phyloP scores from a whole-genome alignment of 2,888 invertebrate genomes.

The Pristionchus arcanus region DNA sequence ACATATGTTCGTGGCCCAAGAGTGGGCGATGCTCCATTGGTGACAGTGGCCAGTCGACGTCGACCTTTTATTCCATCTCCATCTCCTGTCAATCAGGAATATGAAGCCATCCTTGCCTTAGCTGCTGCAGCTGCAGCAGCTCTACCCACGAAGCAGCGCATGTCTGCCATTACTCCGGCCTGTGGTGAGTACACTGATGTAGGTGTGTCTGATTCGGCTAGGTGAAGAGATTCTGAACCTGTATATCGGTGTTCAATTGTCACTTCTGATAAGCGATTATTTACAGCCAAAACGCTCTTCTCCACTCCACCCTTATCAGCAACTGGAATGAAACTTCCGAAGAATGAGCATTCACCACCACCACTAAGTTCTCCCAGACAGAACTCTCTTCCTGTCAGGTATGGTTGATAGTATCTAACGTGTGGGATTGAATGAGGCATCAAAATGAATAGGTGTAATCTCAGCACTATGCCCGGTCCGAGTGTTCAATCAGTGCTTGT shows the following conservation, averaged over 20 bases:
- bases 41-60: neutral
- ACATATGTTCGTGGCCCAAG: neutral
- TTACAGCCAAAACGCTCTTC: neutral
- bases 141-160: neutral
- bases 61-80: neutral
- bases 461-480: neutral
- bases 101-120: neutral
- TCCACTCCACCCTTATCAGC: neutral
- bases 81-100: neutral
- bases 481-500: neutral
- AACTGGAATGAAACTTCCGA: neutral
- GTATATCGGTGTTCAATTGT: neutral
- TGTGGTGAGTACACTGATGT: neutral
- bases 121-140: neutral
- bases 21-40: slow-evolving; percentile 30
- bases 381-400: neutral
- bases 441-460: neutral
- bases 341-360: neutral
- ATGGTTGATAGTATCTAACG: neutral
- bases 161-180: neutral
- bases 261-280: neutral
- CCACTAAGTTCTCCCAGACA: neutral
- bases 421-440: neutral
- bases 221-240: too few relatives aligned
- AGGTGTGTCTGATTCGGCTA: too few relatives aligned